Base-by-base conservation (phyloP, 2,113 vertebrate species). In the Microtus richardsoni region DNA sequence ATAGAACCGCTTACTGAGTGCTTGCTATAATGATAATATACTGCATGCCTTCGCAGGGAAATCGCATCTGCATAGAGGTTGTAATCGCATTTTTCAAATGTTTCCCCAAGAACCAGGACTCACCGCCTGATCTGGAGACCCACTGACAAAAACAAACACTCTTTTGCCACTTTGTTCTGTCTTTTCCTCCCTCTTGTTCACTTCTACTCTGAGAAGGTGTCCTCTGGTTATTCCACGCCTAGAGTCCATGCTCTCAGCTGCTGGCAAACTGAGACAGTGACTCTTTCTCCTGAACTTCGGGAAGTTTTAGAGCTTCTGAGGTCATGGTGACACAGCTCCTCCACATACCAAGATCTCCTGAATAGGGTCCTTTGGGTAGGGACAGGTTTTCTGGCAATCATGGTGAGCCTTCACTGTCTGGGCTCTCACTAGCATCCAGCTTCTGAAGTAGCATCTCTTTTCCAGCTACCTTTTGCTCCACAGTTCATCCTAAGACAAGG, bases 341-440 rank as follows among this genome's bases (percentile, higher is more conserved):
- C 36, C 33, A n/a, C 22, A 33, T 13, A 21, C 11, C 58, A 52
- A 73, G 17, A 86, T 91, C 92, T 80, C 52, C 52, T 82, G 24
- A 92, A 71, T 26, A 30, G 22, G 30, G 11, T 86, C 90, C 64
- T 41, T 3, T 26, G 71, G 9, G 52, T 77, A 24, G 44, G 6
- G 39, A 44, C 10, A 44, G 28, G 16, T 88, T 95, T 93, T 88
- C 66, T 74, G 41, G 49, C 14, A 41, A 70, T 60, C 73, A 75
- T 80, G 54, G 84, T 80, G 44, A 94, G 21, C 49, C 17, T 97
- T 88, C 26, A 2, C 28, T 66, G 22, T 86, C n/a, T 68, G 62
- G 1, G 13, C 62, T 86, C 71, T 88, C 80, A 93, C 90, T 93
- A 91, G 47, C 96, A 73, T 14, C 93, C 88, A 92, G 41, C 47